These are phyloP conservation scores for Lomographa bimaculata DNA, from an alignment of 2,888 invertebrate species.

Conservation along the genomic window DNA sequence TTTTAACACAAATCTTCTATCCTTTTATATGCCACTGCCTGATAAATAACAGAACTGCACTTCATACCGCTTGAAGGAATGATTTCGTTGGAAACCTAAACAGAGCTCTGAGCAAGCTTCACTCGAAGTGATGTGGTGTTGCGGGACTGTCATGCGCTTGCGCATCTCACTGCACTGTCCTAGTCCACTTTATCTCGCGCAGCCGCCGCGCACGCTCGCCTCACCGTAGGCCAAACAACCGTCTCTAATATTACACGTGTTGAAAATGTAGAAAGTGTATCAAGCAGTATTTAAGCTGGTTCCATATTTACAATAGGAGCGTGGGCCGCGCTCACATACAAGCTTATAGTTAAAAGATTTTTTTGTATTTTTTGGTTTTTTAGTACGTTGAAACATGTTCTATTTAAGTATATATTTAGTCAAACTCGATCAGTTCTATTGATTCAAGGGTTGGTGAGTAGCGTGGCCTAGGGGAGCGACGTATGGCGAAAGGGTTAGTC, in stretches of 20 bases:
- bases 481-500: conserved; percentile 56
- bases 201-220: conserved; percentile 10
- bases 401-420: conserved; percentile 34
- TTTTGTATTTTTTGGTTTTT: conserved; percentile 45
- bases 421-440: conserved; percentile 41
- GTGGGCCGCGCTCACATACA: conserved; percentile 56
- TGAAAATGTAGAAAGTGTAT: conserved; percentile 70
- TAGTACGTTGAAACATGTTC: conserved; percentile 35
- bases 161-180: conserved; percentile 9
- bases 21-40: conserved; percentile 33
- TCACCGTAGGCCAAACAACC: conserved; percentile 41
- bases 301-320: conserved; percentile 66
- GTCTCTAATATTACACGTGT: conserved; percentile 63
- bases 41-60: conserved; percentile 29
- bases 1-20: conserved; percentile 30
- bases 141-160: conserved; percentile 9
- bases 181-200: background rate
- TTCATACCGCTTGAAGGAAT: conserved; percentile 25
- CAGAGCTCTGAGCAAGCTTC: conserved; percentile 17
- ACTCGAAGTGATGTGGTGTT: conserved; percentile 14
- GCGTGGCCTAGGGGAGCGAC: conserved; percentile 46
- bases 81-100: conserved; percentile 29
- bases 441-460: conserved; percentile 43
- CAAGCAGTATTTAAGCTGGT: conserved; percentile 68
- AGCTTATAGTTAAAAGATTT: conserved; percentile 61